Base-by-base conservation (phyloP, 2,113 vertebrate species). In the Equus quagga region DNA sequence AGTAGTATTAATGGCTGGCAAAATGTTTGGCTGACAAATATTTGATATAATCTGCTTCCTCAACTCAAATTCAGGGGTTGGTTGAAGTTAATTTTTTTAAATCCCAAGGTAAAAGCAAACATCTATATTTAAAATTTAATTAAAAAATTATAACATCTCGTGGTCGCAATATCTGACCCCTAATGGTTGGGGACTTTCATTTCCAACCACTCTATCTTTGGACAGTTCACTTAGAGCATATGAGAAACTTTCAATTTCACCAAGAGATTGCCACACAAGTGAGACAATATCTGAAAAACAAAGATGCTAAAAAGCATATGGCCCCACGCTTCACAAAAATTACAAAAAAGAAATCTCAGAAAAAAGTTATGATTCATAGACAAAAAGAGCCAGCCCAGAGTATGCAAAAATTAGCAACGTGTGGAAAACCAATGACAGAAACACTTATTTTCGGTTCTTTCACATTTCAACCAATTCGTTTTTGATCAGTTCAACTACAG, bases 101-200 rank as follows among this genome's bases (percentile, higher is more conserved):
- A 33, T 92, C n/a, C 54, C 33, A 17, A 80, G 26, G 70, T 90
- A 82, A 84, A 75, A 92, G 31, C 46, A 85, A 96, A 83, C 17
- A 93, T 87, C n/a, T 92, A 21, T 95, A 62, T 60, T 76, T 88
- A 91, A 92, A 86, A 82, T 64, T 41, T 84, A 73, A 23, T 94
- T 94, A 70, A 75, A 62, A 83, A 85, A 54, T 64, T 89, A 12
- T 70, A 49, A 33, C 33, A 56, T 90, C 13, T 73, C 49, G 24
- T 19, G 6, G 81, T 58, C n/a, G 64, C 9, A 78, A 13, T 60
- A 62, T 82, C 24, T 85, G 21, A 67, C 33, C 80, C 46, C 12
- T 62, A 69, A 36, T 92, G 36, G 26, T 83, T 69, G 36, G 10
- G 12, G 15, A 58, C 64, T 95, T 93, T 96, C 11, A 83, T 94